phyloP scores from a whole-genome alignment of 2,113 vertebrate species.

The Petroica traversi region DNA sequence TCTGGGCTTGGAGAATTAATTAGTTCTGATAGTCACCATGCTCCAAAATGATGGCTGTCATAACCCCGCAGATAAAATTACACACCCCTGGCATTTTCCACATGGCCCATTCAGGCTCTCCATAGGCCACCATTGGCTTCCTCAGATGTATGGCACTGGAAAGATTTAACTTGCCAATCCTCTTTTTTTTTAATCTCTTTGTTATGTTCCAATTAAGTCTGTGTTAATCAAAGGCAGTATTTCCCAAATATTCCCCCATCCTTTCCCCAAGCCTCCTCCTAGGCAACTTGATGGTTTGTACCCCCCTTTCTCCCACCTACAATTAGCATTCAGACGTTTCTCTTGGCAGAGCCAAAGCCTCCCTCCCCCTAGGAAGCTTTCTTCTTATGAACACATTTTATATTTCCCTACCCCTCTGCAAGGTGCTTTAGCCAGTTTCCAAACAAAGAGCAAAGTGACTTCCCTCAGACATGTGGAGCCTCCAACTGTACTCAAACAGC shows the following conservation, averaged over 20 bases:
- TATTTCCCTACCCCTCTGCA: constrained; percentile 20
- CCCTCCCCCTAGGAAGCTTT: constrained; percentile 26
- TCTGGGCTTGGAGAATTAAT: constrained; percentile 62
- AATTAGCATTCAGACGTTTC: constrained; percentile 47
- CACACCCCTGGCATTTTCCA: constrained; percentile 23
- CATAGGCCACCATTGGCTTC: not conserved
- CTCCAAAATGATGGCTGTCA: constrained; percentile 53
- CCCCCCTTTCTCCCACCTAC: constrained; percentile 32
- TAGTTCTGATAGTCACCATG: constrained; percentile 50
- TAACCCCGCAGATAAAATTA: constrained; percentile 50
- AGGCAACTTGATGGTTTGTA: not conserved
- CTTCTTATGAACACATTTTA: constrained; percentile 44
- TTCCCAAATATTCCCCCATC: constrained; percentile 32
- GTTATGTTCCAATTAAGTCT: constrained; percentile 43
- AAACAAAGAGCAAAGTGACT: constrained; percentile 58
- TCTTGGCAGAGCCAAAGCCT: constrained; percentile 30
- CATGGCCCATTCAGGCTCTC: constrained; percentile 31
- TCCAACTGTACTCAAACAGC: not conserved
- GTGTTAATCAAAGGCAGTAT: constrained; percentile 54
- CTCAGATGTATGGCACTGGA: not conserved
- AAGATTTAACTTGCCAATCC: constrained; percentile 32
- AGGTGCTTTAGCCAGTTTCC: constrained; percentile 52
- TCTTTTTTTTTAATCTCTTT: not conserved
- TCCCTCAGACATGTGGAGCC: constrained; percentile 26
- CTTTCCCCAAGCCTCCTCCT: not conserved